phyloP scores from a whole-genome alignment of 2,797 vertebrate genomes.

The Sorex maritimensis region DNA sequence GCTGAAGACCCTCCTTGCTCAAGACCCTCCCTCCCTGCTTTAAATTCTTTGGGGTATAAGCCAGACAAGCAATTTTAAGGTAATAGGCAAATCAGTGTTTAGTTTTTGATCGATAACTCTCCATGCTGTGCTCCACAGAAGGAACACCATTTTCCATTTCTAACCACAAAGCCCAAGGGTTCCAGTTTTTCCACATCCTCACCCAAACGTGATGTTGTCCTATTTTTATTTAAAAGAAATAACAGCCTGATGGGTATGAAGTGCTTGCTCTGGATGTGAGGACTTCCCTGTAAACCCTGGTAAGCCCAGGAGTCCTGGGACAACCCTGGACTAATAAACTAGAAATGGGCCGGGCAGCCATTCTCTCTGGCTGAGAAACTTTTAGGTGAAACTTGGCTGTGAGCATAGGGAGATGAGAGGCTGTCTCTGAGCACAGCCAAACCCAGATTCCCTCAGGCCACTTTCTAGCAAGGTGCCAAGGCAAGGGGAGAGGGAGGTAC shows the following conservation, averaged over 20 bases:
- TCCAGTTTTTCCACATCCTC: neutral
- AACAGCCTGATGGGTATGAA: neutral
- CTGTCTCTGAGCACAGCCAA: neutral
- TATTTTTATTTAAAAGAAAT: neutral
- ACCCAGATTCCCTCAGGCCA: too few species aligned
- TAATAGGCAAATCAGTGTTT: neutral
- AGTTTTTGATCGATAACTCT: slow-evolving; percentile 3
- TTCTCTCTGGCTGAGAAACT: neutral
- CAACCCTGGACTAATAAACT: neutral
- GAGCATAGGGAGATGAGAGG: neutral
- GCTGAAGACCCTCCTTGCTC: neutral
- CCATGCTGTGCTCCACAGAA: neutral
- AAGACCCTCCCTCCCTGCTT: neutral
- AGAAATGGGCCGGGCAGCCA: neutral
- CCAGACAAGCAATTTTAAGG: neutral
- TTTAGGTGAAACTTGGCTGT: neutral
- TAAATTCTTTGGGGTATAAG: neutral
- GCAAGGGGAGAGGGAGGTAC: too few species aligned
- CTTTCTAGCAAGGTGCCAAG: neutral
- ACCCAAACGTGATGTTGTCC: neutral
- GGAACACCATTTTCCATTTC: neutral
- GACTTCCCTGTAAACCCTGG: neutral
- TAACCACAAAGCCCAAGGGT: neutral
- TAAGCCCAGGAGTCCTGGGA: neutral
- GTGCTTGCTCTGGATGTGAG: slow-evolving; percentile 20